These are phyloP conservation scores for Gastrophysa polygoni DNA, from an alignment of 2,888 invertebrate species.

Conservation along the genomic window DNA sequence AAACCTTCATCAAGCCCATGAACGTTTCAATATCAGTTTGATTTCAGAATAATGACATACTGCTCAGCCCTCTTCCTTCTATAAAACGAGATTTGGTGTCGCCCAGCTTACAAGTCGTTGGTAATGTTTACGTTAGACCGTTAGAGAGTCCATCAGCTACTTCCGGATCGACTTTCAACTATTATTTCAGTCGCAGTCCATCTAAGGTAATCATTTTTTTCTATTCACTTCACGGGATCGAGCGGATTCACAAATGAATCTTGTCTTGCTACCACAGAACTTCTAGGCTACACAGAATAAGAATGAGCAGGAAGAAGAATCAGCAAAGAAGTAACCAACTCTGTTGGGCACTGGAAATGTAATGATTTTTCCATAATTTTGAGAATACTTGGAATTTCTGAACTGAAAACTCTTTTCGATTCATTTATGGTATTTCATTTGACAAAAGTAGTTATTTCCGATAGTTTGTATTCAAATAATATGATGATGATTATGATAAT, in stretches of 20 bases:
- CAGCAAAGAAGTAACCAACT: too few species aligned
- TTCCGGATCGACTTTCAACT: conserved; percentile 67
- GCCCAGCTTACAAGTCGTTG: conserved; percentile 64
- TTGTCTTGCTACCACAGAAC: too few species aligned
- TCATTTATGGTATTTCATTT: too few species aligned
- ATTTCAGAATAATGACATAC: conserved; percentile 45
- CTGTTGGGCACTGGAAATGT: too few species aligned
- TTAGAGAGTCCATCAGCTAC: conserved; percentile 58
- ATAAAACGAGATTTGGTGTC: conserved; percentile 64
- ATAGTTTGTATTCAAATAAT: too few species aligned
- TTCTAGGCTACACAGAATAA: too few species aligned
- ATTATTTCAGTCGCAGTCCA: conserved; percentile 86
- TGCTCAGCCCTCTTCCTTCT: conserved; percentile 76
- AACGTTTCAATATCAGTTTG: conserved; percentile 12
- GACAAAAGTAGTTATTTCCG: too few species aligned
- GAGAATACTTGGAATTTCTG: too few species aligned
- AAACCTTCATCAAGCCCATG: not conserved
- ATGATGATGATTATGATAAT: too few species aligned
- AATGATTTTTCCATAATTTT: too few species aligned
- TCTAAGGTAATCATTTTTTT: conserved; percentile 69
- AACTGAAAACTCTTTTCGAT: too few species aligned
- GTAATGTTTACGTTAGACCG: conserved; percentile 67
- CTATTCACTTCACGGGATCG: not conserved
- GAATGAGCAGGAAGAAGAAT: too few species aligned
- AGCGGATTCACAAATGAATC: not conserved